These are phyloP conservation scores for Dicranocentrus wangi DNA, from an alignment of 2,888 invertebrate species.

Conservation along the genomic window DNA sequence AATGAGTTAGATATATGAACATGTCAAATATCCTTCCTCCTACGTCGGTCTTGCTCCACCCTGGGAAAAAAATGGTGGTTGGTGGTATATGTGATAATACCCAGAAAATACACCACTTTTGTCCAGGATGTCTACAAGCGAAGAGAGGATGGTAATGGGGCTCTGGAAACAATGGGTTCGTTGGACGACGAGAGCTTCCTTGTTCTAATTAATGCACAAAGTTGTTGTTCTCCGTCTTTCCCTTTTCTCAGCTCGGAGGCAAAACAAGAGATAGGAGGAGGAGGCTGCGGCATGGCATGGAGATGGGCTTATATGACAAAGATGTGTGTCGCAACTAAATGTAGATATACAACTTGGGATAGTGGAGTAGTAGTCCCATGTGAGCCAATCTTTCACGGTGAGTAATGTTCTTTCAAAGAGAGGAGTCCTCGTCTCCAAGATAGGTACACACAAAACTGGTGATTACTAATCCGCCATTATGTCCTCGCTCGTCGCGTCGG, in stretches of 20 bases:
- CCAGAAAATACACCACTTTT: not conserved
- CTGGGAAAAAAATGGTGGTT: not conserved
- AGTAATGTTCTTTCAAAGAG: conserved; percentile 46
- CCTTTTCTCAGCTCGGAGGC: conserved; percentile 12
- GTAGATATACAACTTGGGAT: too few relatives aligned
- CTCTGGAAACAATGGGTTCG: not conserved
- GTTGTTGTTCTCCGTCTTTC: conserved; percentile 46
- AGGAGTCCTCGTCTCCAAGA: not conserved
- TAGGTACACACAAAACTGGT: conserved; percentile 17
- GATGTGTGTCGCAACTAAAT: not conserved
- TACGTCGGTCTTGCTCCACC: not conserved
- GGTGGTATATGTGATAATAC: not conserved
- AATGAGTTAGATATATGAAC: not conserved
- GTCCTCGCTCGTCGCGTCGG: not conserved
- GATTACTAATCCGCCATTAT: conserved; percentile 24
- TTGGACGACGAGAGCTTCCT: conserved; percentile 11
- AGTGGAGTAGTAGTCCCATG: conserved; percentile 32
- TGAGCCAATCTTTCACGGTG: conserved; percentile 48
- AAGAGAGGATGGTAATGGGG: not conserved
- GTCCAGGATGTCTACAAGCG: too few relatives aligned
- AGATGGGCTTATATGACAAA: not conserved
- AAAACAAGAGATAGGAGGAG: not conserved
- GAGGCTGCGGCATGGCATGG: not conserved
- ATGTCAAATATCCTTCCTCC: too few relatives aligned
- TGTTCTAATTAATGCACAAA: conserved; percentile 61